Evolutionary conservation across 2,113 vertebrate species (phyloP), one percentile per base, ranked within the genome.

Genomic region (Ceuthmochares aereus): DNA sequence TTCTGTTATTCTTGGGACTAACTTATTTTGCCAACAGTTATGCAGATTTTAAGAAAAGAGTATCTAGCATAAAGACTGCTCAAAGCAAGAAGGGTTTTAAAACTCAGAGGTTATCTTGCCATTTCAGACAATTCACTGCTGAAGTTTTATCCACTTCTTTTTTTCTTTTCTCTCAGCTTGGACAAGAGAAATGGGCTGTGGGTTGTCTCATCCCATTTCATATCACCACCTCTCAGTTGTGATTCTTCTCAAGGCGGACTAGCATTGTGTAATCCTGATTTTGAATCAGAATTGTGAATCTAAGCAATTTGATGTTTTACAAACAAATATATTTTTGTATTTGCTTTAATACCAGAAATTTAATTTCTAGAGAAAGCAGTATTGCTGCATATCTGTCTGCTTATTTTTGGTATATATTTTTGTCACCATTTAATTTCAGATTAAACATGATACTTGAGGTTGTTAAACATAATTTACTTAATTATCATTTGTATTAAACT

Each of bases 191-290:
- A 40, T 27, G n/a, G 13, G 54, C 7, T 56, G 7, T 14, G 29
- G 19, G 6, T 22, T 64, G 7, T 36, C 45, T 87, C 6, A 47
- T 14, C 9, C 20, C 51, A 29, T 66, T 69, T 59, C 77, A 56
- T 13, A 42, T 55, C 10, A 6, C 5, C 15, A 1, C 11, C 18
- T 67, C 40, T 63, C 1, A 0, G 12, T 11, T 73, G 14, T 20
- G 22, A 79, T 47, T 68, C 49, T 83, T n/a, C 37, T 30, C 40
- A 40, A 40, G 40, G 40, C 12, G 40, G 40, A 40, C 40, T 40
- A 40, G 40, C 15, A 4, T 14, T 7, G 18, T 45, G 42, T 72
- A 43, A 32, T 77, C 27, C 21, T 54, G 13, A 30, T 58, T 58
- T 40, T 26, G 0, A 75, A n/a, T n/a, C n/a, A n/a, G n/a, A n/a